phyloP scores from a whole-genome alignment of 23 tunicate genomes.

The Halocynthia roretzi region DNA sequence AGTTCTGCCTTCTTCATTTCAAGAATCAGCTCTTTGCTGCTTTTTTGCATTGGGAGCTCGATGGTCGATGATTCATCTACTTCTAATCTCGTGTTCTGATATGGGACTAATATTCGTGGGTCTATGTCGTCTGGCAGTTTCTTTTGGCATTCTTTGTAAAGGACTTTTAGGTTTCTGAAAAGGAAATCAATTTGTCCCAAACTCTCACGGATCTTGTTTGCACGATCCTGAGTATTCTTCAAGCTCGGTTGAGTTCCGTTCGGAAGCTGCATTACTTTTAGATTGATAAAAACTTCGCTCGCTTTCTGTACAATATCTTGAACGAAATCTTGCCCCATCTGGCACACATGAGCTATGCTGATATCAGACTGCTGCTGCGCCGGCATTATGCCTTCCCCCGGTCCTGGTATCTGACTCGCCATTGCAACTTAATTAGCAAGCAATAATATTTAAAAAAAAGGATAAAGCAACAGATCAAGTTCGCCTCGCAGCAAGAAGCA shows the following conservation, averaged over 20 bases:
- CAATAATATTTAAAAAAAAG: too few relatives aligned
- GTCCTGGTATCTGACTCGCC: background rate
- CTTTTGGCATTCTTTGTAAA: conserved; percentile 21
- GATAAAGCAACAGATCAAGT: too few relatives aligned
- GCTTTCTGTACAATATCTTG: conserved; percentile 25
- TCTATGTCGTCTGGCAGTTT: conserved; percentile 21
- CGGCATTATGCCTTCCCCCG: background rate
- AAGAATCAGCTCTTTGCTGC: background rate
- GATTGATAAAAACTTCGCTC: conserved; percentile 7
- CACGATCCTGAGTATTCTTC: background rate
- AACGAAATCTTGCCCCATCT: conserved; percentile 25
- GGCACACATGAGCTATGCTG: conserved; percentile 14
- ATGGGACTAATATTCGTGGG: conserved; percentile 9
- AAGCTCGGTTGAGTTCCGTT: conserved; percentile 15
- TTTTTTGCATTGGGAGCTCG: conserved; percentile 16
- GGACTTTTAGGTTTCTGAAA: conserved; percentile 2
- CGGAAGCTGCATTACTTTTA: conserved; percentile 21
- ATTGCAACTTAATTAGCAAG: too few relatives aligned
- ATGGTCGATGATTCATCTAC: background rate
- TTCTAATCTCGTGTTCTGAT: background rate
- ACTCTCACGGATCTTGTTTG: conserved; percentile 7
- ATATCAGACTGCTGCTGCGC: conserved; percentile 1
- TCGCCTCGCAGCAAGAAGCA: too few relatives aligned
- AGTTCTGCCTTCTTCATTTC: conserved; percentile 17
- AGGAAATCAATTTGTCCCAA: conserved; percentile 7